Evolutionary conservation across 1,140 invertebrate species (phyloP).

Genomic region (Drosophila tristis): DNA sequence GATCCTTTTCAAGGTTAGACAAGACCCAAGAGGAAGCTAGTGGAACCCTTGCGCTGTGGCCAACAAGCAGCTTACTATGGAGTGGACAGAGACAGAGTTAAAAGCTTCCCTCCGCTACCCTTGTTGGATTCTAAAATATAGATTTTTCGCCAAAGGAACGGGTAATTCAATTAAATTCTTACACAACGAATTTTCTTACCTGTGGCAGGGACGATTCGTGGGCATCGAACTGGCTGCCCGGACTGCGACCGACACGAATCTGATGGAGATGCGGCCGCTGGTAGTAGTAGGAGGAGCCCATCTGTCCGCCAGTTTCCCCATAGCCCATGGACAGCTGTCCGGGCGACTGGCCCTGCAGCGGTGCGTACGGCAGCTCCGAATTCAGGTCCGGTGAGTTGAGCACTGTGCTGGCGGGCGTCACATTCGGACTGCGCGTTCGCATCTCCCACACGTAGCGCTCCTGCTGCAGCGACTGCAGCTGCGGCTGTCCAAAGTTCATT

Average conservation of each 20-base stretch:
- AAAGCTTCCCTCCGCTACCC: no score
- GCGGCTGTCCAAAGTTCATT: conserved; percentile 54
- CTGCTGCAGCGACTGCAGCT: conserved; percentile 46
- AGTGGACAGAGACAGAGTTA: no score
- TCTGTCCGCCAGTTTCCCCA: conserved; percentile 22
- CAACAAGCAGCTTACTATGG: no score
- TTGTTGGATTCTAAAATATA: no score
- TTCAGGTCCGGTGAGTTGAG: conserved; percentile 82
- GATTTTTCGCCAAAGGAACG: no score
- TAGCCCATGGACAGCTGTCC: conserved; percentile 1
- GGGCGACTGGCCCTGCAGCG: conserved; percentile 54
- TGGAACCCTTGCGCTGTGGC: no score
- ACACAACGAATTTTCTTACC: conserved; percentile 18
- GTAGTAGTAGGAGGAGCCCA: conserved; percentile 50
- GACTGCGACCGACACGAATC: conserved; percentile 79
- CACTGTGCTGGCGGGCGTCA: conserved; percentile 83
- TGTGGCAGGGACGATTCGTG: conserved; percentile 43
- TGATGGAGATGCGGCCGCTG: conserved; percentile 77
- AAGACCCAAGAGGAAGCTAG: no score
- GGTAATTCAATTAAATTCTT: no score
- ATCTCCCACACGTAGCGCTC: conserved; percentile 84
- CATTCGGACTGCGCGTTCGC: conserved; percentile 78
- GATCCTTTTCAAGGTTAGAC: background rate
- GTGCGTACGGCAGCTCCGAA: conserved; percentile 63
- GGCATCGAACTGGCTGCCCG: conserved; percentile 75